Percentiles rank a stretch among this genome's conserved stretches.
Evolutionary conservation across 2,888 invertebrate species (phyloP).

Genomic region (Rhaphigaster nebulosa): DNA sequence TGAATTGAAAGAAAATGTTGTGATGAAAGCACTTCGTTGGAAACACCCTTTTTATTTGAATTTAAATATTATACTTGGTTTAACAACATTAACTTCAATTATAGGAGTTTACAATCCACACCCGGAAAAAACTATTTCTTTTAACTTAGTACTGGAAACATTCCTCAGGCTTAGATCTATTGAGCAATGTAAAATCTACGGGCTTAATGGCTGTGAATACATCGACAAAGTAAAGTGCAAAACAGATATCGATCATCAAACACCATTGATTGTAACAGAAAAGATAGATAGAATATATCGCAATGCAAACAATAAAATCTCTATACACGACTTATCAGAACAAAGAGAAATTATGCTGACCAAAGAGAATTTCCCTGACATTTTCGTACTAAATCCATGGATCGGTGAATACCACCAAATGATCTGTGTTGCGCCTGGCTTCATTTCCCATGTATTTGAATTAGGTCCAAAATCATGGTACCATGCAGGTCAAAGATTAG

Average conservation of each 20-base stretch:
- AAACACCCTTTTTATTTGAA: not conserved
- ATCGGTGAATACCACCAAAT: not conserved
- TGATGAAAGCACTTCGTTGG: not conserved
- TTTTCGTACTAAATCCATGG: not conserved
- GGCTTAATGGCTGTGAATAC: not conserved
- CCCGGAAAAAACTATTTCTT: not conserved
- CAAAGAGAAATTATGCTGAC: not conserved
- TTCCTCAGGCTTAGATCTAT: not conserved
- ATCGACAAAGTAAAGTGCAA: not conserved
- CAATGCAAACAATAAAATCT: not conserved
- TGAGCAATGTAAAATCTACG: not conserved
- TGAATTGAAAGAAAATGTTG: not conserved
- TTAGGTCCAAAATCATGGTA: not conserved
- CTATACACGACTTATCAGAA: not conserved
- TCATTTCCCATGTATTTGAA: not conserved
- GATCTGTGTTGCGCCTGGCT: not conserved
- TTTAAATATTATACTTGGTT: not conserved
- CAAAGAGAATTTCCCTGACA: not conserved
- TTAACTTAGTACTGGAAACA: not conserved
- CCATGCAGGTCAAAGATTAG: not conserved
- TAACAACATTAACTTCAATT: not conserved
- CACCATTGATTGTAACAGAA: not conserved
- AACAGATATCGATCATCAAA: not conserved
- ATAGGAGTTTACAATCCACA: not conserved
- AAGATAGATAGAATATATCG: not conserved